Evolutionary conservation across 2,888 invertebrate genomes (phyloP).

Genomic region (Nephrotoma guestfalica): DNA sequence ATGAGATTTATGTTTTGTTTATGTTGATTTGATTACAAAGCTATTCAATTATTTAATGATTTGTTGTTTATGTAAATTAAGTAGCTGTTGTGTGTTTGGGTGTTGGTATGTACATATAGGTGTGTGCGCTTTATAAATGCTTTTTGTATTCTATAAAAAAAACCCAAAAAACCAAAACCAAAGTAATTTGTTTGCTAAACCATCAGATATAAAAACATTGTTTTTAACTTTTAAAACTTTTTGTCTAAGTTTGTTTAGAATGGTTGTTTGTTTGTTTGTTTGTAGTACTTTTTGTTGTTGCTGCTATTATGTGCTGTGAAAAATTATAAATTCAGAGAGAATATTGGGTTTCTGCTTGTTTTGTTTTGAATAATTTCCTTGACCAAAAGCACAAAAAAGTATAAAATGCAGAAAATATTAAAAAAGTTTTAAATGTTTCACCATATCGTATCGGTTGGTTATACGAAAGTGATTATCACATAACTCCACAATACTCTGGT

Average conservation of each 20-base stretch:
- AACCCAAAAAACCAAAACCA: neutral
- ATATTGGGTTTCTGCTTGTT: neutral
- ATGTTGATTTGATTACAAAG: neutral
- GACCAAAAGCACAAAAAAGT: neutral
- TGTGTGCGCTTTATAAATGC: no score
- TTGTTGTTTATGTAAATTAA: neutral
- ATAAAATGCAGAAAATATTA: neutral
- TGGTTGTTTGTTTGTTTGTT: neutral
- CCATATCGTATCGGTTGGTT: neutral
- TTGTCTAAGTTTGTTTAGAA: neutral
- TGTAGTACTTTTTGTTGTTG: neutral
- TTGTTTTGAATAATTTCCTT: neutral
- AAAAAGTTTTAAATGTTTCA: neutral
- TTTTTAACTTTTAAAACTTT: neutral
- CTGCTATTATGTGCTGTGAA: neutral
- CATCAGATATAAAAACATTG: neutral
- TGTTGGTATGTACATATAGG: neutral
- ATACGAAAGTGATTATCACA: neutral
- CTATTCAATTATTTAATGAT: neutral
- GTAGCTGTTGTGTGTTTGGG: neutral
- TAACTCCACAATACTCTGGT: neutral
- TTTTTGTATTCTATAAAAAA: neutral
- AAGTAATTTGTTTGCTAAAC: neutral
- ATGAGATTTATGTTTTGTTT: neutral
- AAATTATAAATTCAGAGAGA: neutral